Percentiles rank a stretch among this genome's conserved stretches.
These are phyloP conservation scores for Cromileptes altivelis DNA, from an alignment of 2,113 vertebrate species.

Conservation along the genomic window DNA sequence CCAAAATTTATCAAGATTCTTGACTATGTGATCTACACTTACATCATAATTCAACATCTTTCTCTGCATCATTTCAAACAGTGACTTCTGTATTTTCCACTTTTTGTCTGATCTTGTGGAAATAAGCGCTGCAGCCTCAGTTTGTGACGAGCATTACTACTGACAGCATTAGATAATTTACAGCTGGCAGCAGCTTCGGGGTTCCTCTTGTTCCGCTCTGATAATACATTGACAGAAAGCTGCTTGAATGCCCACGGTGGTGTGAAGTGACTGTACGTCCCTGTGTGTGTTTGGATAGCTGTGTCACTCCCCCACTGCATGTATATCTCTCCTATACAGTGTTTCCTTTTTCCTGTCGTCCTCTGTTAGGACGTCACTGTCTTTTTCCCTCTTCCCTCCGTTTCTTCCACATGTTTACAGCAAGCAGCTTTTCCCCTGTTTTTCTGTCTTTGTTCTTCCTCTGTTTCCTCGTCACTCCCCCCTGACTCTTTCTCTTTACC, in stretches of 20 bases:
- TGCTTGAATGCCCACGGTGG: conserved; percentile 74
- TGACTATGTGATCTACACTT: neutral
- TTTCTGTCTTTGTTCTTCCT: conserved; percentile 48
- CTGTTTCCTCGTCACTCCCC: conserved; percentile 1
- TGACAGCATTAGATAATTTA: conserved; percentile 19
- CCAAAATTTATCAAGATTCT: neutral
- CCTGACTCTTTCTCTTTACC: neutral
- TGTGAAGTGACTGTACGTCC: conserved; percentile 70
- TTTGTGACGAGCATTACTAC: neutral
- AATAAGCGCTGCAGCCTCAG: neutral
- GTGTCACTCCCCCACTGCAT: neutral
- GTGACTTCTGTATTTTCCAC: neutral
- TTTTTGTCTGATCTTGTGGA: neutral
- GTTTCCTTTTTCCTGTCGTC: conserved; percentile 68
- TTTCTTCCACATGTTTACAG: conserved; percentile 52
- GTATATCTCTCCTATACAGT: conserved; percentile 63
- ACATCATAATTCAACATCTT: neutral
- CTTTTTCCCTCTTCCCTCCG: conserved; percentile 33
- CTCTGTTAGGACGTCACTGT: conserved; percentile 18
- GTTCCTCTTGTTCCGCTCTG: conserved; percentile 45
- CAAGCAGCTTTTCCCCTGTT: conserved; percentile 16
- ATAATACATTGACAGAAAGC: conserved; percentile 59
- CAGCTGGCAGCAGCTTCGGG: conserved; percentile 3
- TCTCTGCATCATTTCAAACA: neutral
- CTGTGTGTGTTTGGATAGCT: conserved; percentile 44